Percentiles rank a stretch among this genome's conserved stretches.
Conservation (phyloP, 2,888 invertebrate species). For the Apamea epomidion region DNA sequence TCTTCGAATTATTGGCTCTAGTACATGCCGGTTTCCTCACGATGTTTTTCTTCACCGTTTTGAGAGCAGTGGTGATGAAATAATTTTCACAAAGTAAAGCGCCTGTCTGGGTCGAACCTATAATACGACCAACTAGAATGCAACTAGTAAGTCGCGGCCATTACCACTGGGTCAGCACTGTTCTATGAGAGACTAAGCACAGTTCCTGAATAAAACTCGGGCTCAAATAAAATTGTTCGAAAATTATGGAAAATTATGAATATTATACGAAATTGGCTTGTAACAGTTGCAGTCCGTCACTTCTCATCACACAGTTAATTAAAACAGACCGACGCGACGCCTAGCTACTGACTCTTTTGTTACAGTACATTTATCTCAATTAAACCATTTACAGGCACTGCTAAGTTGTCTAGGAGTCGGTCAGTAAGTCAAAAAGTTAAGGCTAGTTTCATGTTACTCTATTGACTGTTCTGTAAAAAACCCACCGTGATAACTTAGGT, state of each 20-base stretch:
- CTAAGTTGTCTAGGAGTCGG: neutral
- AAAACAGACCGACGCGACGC: neutral
- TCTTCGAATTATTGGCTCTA: too few relatives aligned
- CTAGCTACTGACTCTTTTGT: neutral
- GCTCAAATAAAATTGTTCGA: neutral
- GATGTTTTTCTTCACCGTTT: too few relatives aligned
- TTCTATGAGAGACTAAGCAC: too few relatives aligned
- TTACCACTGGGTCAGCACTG: too few relatives aligned
- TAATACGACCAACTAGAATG: too few relatives aligned
- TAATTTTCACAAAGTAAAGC: too few relatives aligned
- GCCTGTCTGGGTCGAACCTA: too few relatives aligned
- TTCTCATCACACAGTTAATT: slow-evolving; percentile 38
- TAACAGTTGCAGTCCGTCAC: neutral
- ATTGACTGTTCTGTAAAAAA: neutral
- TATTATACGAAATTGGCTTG: slow-evolving; percentile 29
- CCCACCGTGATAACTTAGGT: too few relatives aligned
- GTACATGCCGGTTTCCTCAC: too few relatives aligned
- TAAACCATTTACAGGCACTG: neutral
- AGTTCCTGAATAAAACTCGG: neutral
- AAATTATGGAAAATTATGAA: too few relatives aligned
- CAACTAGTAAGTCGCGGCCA: too few relatives aligned
- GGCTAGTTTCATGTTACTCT: neutral
- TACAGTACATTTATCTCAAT: slow-evolving; percentile 9
- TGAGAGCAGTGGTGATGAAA: too few relatives aligned
- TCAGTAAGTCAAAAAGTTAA: neutral